Evolutionary conservation across 1,140 invertebrate species (phyloP).

Genomic region (Myzus persicae): DNA sequence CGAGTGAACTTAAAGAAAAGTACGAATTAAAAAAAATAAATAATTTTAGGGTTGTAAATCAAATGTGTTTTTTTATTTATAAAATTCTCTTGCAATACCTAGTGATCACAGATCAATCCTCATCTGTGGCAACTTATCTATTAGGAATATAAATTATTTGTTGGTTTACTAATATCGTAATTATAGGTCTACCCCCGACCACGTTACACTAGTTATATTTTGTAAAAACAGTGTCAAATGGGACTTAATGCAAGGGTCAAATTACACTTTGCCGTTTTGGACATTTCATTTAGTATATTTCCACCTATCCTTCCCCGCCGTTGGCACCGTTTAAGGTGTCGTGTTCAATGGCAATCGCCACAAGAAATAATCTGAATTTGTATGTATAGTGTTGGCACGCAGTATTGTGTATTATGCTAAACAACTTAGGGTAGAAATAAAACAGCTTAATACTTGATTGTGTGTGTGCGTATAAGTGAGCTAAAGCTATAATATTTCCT

Average conservation of each 20-base stretch:
- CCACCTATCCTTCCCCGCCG: not conserved
- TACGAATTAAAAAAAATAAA: too few species aligned
- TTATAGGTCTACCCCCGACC: not conserved
- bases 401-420: not conserved
- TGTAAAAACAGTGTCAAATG: not conserved
- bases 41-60: not conserved
- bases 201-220: not conserved
- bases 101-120: not conserved
- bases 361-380: not conserved
- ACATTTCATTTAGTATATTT: not conserved
- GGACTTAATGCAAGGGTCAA: not conserved
- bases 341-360: conserved; percentile 17
- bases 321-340: not conserved
- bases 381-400: not conserved
- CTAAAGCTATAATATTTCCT: not conserved
- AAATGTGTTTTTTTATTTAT: not conserved
- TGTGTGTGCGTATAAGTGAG: not conserved
- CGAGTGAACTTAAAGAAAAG: too few species aligned
- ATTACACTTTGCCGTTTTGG: not conserved
- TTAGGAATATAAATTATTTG: not conserved
- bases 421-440: not conserved
- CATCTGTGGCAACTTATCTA: not conserved
- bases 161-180: not conserved
- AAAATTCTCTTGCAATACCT: not conserved
- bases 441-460: not conserved